A percentile compares a stretch with the other conserved stretches of the same genome.
These are phyloP conservation scores for Theristicus caerulescens DNA, from an alignment of 2,113 vertebrate species.

Conservation along the genomic window DNA sequence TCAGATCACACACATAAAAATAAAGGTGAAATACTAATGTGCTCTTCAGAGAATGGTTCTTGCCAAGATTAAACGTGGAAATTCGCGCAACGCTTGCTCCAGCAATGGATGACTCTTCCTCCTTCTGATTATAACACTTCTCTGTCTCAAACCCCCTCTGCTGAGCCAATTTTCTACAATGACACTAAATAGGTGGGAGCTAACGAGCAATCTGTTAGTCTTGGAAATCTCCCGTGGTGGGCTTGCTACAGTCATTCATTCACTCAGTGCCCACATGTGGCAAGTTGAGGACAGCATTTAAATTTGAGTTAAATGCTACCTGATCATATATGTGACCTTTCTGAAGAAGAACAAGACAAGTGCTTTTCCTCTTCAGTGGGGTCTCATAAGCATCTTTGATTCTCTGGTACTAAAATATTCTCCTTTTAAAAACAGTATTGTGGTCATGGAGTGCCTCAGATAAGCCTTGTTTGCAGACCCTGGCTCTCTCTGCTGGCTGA, in stretches of 20 bases:
- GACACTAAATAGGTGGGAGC: neutral
- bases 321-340: neutral
- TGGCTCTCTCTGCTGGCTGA: neutral
- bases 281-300: neutral
- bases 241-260: neutral
- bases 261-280: rapidly evolving
- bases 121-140: neutral
- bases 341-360: neutral
- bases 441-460: neutral
- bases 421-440: neutral
- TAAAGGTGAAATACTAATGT: neutral
- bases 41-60: neutral
- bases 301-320: neutral
- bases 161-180: neutral
- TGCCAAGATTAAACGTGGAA: neutral
- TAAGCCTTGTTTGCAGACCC: neutral
- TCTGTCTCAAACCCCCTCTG: neutral
- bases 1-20: neutral
- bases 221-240: neutral
- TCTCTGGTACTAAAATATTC: neutral
- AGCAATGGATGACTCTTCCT: neutral
- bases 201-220: neutral
- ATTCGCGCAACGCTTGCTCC: neutral
- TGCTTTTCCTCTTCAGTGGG: neutral
- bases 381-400: neutral